Evolutionary conservation across 2,888 invertebrate genomes (phyloP).

Genomic region (Tenthredo mesomela): DNA sequence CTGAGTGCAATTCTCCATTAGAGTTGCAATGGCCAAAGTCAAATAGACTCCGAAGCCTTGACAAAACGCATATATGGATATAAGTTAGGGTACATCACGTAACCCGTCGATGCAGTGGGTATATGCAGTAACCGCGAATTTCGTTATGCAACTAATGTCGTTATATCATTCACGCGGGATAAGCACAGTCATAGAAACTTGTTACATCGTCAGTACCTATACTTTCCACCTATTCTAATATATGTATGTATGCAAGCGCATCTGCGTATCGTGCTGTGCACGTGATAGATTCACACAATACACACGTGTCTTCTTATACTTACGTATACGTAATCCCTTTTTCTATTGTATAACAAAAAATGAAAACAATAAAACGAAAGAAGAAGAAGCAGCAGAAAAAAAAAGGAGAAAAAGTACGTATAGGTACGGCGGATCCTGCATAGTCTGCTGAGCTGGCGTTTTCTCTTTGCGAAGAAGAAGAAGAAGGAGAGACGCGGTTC

Average conservation of each 20-base stretch:
- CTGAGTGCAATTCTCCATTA: slow-evolving; percentile 36
- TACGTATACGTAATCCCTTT: slow-evolving; percentile 74
- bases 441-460: slow-evolving; percentile 45
- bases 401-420: not conserved
- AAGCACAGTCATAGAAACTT: slow-evolving; percentile 27
- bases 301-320: slow-evolving; percentile 37
- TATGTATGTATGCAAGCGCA: slow-evolving; percentile 41
- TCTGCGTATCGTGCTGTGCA: slow-evolving; percentile 19
- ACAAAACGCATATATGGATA: not conserved
- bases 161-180: slow-evolving; percentile 14
- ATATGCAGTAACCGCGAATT: not conserved
- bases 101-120: not conserved
- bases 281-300: slow-evolving; percentile 8
- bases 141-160: not conserved
- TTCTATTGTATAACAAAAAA: slow-evolving; percentile 72
- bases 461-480: slow-evolving; percentile 56
- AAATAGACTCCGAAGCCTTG: not conserved
- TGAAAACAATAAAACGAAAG: not conserved
- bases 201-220: slow-evolving; percentile 51
- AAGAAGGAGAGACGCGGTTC: slow-evolving; percentile 30
- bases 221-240: not conserved
- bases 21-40: not conserved
- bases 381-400: not conserved
- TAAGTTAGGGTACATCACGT: not conserved
- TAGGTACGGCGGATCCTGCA: not conserved